Evolutionary conservation across 1,140 invertebrate genomes (phyloP).

Genomic region (Sitophilus oryzae): DNA sequence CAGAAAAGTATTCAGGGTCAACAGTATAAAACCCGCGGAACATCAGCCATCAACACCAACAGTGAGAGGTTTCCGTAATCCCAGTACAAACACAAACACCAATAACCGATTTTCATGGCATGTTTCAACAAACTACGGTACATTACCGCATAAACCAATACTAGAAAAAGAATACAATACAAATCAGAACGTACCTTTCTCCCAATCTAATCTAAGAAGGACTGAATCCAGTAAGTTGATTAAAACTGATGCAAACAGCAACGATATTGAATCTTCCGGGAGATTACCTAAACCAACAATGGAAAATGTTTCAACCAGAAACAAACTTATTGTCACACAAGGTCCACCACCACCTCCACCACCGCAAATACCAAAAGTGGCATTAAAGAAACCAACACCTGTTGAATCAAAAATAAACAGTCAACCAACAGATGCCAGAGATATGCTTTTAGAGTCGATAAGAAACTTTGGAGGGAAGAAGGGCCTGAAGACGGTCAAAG

Average conservation of each 20-base stretch:
- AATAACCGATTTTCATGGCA: constrained; percentile 31
- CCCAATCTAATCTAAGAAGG: constrained; percentile 32
- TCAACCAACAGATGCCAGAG: constrained; percentile 51
- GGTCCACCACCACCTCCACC: constrained; percentile 37
- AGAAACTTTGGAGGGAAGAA: constrained; percentile 59
- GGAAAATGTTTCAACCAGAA: background rate
- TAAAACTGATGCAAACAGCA: background rate
- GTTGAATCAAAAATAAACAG: constrained; percentile 16
- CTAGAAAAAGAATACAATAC: constrained; percentile 23
- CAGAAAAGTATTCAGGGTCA: constrained; percentile 31
- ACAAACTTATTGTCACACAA: background rate
- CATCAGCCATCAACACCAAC: constrained; percentile 24
- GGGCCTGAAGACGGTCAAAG: constrained; percentile 51
- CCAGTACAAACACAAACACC: constrained; percentile 16
- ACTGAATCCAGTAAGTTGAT: constrained; percentile 32
- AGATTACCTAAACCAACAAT: background rate
- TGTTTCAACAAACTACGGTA: constrained; percentile 17
- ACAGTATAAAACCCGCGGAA: constrained; percentile 30
- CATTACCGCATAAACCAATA: constrained; percentile 22
- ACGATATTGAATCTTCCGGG: constrained; percentile 3
- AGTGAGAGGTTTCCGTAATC: constrained; percentile 38
- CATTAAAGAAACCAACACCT: constrained; percentile 40
- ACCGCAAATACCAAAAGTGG: constrained; percentile 47
- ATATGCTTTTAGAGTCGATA: constrained; percentile 66
- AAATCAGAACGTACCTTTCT: constrained; percentile 35